Conservation (phyloP, 1,140 invertebrate species). For the Cataglyphis hispanica region DNA sequence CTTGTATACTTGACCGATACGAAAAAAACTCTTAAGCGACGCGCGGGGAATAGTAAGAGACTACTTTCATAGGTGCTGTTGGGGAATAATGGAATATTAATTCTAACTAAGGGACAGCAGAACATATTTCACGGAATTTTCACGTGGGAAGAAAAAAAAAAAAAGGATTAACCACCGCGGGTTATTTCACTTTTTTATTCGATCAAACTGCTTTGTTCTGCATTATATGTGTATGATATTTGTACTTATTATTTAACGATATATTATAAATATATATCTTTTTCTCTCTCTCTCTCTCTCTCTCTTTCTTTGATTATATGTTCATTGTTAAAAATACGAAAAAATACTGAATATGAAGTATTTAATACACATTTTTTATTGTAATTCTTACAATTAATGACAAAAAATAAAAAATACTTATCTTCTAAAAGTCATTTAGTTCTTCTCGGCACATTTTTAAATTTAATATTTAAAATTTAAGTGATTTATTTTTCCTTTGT, state of each 20-base stretch:
- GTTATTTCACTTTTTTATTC: slow-evolving; percentile 6
- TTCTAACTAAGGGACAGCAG: not conserved
- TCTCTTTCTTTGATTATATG: too few species aligned
- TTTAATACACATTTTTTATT: too few species aligned
- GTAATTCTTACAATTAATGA: too few species aligned
- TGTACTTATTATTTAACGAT: not conserved
- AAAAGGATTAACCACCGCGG: not conserved
- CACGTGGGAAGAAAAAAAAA: not conserved
- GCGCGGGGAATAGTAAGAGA: not conserved
- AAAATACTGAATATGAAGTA: too few species aligned
- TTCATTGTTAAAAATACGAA: too few species aligned
- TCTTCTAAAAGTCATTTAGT: too few species aligned
- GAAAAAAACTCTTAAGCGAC: slow-evolving; percentile 31
- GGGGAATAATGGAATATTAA: slow-evolving; percentile 15
- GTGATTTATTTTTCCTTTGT: too few species aligned
- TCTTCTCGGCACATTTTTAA: too few species aligned
- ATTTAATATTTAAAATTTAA: too few species aligned
- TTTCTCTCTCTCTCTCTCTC: too few species aligned
- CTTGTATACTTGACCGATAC: not conserved
- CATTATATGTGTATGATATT: not conserved
- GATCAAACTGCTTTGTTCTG: not conserved
- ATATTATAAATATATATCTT: too few species aligned
- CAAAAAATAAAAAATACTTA: too few species aligned
- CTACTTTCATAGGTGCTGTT: slow-evolving; percentile 10
- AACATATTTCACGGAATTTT: slow-evolving; percentile 1